Evolutionary conservation across 2,888 invertebrate genomes (phyloP).

Genomic region (Ceramica pisi): DNA sequence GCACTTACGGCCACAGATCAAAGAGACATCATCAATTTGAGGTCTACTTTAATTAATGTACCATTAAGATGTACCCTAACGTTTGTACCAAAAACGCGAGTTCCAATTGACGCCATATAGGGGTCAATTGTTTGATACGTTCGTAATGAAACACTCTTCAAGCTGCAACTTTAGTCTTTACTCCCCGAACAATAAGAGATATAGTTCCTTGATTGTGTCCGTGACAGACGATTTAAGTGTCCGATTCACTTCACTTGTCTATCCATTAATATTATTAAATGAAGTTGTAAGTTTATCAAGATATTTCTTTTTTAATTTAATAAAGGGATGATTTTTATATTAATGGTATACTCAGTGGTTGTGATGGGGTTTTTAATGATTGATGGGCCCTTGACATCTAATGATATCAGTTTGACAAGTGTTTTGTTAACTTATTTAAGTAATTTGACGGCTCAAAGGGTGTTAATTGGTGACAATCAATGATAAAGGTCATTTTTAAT

Average conservation of each 20-base stretch:
- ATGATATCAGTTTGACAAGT: constrained; percentile 47
- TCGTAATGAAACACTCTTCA: constrained; percentile 11
- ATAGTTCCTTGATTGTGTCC: constrained; percentile 35
- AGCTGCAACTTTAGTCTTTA: constrained; percentile 31
- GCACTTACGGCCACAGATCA: constrained; percentile 55
- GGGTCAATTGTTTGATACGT: constrained; percentile 80
- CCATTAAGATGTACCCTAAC: constrained; percentile 77
- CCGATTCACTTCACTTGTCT: constrained; percentile 64
- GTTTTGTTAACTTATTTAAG: constrained; percentile 38
- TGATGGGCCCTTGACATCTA: constrained; percentile 36
- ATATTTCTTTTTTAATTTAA: constrained; percentile 53
- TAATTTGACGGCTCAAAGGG: constrained; percentile 32
- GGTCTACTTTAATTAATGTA: constrained; percentile 77
- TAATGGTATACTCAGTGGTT: constrained; percentile 43
- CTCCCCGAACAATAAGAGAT: neutral
- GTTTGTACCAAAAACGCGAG: constrained; percentile 72
- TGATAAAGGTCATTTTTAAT: no score
- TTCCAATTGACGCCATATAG: constrained; percentile 79
- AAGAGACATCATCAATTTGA: constrained; percentile 67
- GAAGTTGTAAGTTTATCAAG: constrained; percentile 59
- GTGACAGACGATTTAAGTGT: constrained; percentile 51
- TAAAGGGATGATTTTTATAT: constrained; percentile 58
- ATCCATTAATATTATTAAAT: constrained; percentile 66
- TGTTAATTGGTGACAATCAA: neutral
- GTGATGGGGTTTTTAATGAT: constrained; percentile 44